Evolutionary conservation across 2,888 invertebrate genomes (phyloP), one percentile per base, ranked within the genome.

Genomic region (Tetramorium bicarinatum): DNA sequence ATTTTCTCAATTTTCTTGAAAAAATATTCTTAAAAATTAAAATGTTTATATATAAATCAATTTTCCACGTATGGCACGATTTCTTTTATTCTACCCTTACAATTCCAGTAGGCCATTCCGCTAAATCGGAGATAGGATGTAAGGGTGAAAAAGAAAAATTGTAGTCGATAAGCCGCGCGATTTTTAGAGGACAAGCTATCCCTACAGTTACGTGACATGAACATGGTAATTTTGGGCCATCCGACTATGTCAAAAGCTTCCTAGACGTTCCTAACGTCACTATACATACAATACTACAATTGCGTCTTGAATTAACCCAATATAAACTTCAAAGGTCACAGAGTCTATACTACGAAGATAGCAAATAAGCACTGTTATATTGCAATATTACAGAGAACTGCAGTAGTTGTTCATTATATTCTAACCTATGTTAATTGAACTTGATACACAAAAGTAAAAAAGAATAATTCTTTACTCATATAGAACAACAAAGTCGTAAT

Each of bases 341-440:
- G 25, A n/a, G 29, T 29, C 44, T 77, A 8, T 54, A 34, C 29
- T 76, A 44, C 67, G 56, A 77, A 77, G 21, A 9, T 54, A 54
- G 41, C 41, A 77, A 52, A 41, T 67, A 52, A 69, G 54, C 18
- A 66, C 38, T 52, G 2, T 25, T 77, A 49, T 66, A 34, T 41
- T 13, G 41, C 54, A 67, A 67, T 67, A 67, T 25, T 41, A 25
- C 25, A 54, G 41, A 41, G 61, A 41, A 61, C 59, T 41, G 71
- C 61, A n/a, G 69, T 82, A 88, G 87, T 82, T 79, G 79, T 62
- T 64, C 49, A 81, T 62, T 81, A 77, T 83, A 85, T 18, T 64
- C 72, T 13, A 21, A 69, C n/a, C 41, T n/a, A 54, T 59, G 47
- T 25, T 25, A 25, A 25, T 25, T 25, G 25, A 25, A 25, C 25